A percentile compares a stretch with the other conserved stretches of the same genome.
Conservation (phyloP, 2,797 vertebrate species). For the Myotis pilosus region DNA sequence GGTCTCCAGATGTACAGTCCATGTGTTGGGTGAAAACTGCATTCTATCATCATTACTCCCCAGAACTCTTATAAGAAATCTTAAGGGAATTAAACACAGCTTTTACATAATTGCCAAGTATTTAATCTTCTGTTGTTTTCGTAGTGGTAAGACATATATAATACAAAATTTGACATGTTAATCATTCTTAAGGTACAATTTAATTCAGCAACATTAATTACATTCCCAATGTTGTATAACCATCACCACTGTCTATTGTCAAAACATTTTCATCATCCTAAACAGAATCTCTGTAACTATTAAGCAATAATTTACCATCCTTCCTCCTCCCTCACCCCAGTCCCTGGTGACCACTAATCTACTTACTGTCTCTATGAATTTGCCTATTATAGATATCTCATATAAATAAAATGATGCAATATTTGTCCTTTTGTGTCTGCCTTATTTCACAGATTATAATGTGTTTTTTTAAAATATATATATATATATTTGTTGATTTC, state of each 20-base stretch:
- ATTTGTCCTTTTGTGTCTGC: background rate
- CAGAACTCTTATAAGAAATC: background rate
- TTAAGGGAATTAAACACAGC: background rate
- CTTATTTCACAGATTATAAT: background rate
- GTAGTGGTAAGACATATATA: background rate
- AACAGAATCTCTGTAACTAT: background rate
- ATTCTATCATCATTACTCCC: background rate
- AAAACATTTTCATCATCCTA: background rate
- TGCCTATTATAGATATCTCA: background rate
- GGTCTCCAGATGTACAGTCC: background rate
- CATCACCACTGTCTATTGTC: background rate
- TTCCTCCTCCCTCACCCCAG: background rate
- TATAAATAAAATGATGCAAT: background rate
- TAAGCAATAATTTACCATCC: background rate
- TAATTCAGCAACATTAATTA: constrained; percentile 23
- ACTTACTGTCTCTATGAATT: background rate
- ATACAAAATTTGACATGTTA: constrained; percentile 6
- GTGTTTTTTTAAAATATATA: too few species aligned
- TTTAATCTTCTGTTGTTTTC: constrained; percentile 23
- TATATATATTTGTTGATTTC: too few species aligned
- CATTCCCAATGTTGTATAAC: background rate
- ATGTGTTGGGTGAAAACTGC: background rate
- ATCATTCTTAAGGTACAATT: background rate
- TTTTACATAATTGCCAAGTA: background rate
- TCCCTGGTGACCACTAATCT: background rate